These are phyloP conservation scores for Samia ricini DNA, from an alignment of 1,140 invertebrate species.

Conservation along the genomic window DNA sequence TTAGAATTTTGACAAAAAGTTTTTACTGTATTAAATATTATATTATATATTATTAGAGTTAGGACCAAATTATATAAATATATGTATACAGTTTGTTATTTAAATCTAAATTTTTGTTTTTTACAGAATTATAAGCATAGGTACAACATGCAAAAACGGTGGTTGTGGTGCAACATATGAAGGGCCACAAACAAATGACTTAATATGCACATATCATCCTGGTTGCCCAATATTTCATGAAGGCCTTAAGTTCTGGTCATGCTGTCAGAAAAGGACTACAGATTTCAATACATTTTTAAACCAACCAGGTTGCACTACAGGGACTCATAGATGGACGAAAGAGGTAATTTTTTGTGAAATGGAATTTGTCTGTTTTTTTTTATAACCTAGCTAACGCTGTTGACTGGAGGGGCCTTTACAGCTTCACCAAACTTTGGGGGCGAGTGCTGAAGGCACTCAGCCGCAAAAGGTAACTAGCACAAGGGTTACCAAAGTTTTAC, in stretches of 20 bases:
- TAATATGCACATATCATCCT: constrained; percentile 90
- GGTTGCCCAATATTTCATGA: constrained; percentile 98
- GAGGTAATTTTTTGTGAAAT: constrained; percentile 73
- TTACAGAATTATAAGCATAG: constrained; percentile 78
- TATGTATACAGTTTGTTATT: constrained; percentile 1
- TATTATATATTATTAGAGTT: no score
- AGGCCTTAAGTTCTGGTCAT: constrained; percentile 98
- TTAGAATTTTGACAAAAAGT: no score
- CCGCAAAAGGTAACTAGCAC: no score
- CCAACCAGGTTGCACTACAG: constrained; percentile 91
- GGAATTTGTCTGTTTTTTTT: no score
- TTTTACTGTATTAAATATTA: no score
- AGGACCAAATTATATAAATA: neutral
- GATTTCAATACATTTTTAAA: constrained; percentile 95
- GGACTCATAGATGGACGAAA: constrained; percentile 92
- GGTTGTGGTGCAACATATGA: constrained; percentile 88
- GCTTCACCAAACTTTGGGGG: no score
- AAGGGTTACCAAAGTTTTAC: no score
- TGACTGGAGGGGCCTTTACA: no score
- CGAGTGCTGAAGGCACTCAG: no score
- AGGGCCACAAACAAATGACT: constrained; percentile 81
- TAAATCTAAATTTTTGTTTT: neutral
- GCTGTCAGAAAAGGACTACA: constrained; percentile 94
- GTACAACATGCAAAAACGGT: constrained; percentile 93
- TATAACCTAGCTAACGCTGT: no score